These are phyloP conservation scores for Mus pahari DNA, from an alignment of 2,113 vertebrate species.

Conservation along the genomic window DNA sequence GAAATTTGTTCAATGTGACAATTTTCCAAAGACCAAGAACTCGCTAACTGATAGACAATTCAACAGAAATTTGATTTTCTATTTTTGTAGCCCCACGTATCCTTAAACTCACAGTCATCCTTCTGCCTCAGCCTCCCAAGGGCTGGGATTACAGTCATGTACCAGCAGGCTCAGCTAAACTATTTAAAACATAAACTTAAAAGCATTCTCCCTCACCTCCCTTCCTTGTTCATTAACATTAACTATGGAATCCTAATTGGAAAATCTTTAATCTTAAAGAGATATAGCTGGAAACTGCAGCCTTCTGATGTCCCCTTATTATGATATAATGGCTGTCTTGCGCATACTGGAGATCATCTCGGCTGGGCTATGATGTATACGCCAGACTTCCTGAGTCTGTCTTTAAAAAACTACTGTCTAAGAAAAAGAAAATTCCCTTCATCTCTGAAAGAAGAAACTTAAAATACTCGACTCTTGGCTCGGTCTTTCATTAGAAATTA, in stretches of 20 bases:
- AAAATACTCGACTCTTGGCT: not conserved
- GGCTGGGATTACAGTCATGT: not conserved
- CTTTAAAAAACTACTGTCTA: not conserved
- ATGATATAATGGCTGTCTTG: no score
- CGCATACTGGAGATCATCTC: fast-evolving
- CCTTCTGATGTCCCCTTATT: not conserved
- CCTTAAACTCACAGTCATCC: not conserved
- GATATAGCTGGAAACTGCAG: fast-evolving
- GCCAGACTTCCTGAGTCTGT: fast-evolving
- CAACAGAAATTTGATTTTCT: not conserved
- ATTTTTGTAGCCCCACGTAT: not conserved
- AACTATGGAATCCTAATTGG: not conserved
- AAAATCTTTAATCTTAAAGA: not conserved
- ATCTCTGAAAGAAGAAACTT: not conserved
- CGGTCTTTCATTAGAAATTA: not conserved
- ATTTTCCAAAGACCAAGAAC: not conserved
- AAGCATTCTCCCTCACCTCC: not conserved
- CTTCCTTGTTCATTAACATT: not conserved
- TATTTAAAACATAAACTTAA: not conserved
- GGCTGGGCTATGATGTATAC: fast-evolving
- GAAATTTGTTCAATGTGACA: not conserved
- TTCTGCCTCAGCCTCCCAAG: not conserved
- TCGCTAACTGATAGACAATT: no score
- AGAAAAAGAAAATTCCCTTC: not conserved
- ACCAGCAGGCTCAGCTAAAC: not conserved